phyloP scores from a whole-genome alignment of 35 echinoderm and acorn worm species.

The Anneissia japonica region DNA sequence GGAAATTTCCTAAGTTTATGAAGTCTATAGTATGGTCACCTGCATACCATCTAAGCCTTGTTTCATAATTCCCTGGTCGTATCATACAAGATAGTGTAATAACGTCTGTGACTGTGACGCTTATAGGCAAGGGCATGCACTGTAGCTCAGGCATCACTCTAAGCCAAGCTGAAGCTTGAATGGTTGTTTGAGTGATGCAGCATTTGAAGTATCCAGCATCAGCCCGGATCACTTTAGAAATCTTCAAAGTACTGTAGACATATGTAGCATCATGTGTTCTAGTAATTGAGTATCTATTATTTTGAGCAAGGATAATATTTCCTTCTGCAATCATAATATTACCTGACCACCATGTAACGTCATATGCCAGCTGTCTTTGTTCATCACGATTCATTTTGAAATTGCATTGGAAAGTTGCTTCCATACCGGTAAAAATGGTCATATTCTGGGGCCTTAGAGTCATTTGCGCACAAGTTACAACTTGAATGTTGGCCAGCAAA shows the following conservation, averaged over 20 bases:
- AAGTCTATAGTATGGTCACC: background rate
- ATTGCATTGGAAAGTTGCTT: background rate
- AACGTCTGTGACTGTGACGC: background rate
- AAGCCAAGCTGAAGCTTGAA: background rate
- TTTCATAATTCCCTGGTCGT: background rate
- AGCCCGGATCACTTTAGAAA: background rate
- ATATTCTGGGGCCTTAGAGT: background rate
- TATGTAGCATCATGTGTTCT: background rate
- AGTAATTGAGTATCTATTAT: background rate
- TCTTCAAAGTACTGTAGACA: background rate
- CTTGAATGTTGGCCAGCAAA: background rate
- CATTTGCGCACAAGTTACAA: background rate
- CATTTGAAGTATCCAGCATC: background rate
- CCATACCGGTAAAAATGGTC: background rate
- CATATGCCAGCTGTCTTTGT: background rate
- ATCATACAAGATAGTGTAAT: background rate
- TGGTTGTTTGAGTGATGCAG: background rate
- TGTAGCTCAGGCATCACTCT: background rate
- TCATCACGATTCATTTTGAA: background rate
- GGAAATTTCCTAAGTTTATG: background rate
- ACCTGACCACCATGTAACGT: background rate
- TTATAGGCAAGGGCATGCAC: background rate
- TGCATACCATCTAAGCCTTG: background rate
- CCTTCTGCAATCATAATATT: background rate
- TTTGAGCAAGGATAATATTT: background rate